Conservation (phyloP, 2,113 vertebrate genomes). For the Speoplatyrhinus poulsoni region DNA sequence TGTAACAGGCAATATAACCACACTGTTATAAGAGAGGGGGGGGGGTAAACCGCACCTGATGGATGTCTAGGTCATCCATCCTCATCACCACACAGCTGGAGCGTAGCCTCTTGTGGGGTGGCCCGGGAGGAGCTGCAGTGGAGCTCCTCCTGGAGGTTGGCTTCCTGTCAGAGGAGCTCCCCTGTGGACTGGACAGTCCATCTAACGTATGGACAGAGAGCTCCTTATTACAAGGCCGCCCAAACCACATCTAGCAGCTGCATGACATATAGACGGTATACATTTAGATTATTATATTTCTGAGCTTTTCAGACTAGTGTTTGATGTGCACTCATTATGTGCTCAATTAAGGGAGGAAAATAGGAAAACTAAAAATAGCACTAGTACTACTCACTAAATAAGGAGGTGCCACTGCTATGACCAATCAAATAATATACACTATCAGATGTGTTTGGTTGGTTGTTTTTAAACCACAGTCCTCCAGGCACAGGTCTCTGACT, state of each 20-base stretch:
- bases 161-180: slow-evolving; percentile 47
- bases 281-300: too few relatives aligned
- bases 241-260: not conserved
- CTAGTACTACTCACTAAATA: too few relatives aligned
- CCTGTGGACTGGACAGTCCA: slow-evolving; percentile 58
- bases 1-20: not conserved
- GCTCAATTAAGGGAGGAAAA: too few relatives aligned
- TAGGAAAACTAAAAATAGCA: too few relatives aligned
- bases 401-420: too few relatives aligned
- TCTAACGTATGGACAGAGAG: slow-evolving; percentile 43
- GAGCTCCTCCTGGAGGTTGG: slow-evolving; percentile 67
- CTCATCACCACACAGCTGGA: slow-evolving; percentile 90
- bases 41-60: slow-evolving; percentile 79
- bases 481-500: too few relatives aligned
- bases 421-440: too few relatives aligned
- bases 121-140: slow-evolving; percentile 19
- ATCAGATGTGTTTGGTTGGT: too few relatives aligned
- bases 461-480: too few relatives aligned
- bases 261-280: too few relatives aligned
- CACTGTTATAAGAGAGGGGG: slow-evolving; percentile 7
- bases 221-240: not conserved
- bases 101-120: slow-evolving; percentile 85
- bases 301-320: too few relatives aligned
- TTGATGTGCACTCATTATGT: too few relatives aligned
- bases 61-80: slow-evolving; percentile 92